A percentile compares a stretch with the other conserved stretches of the same genome.
phyloP scores from a whole-genome alignment of 2,797 vertebrate species.

The Mareca strepera region DNA sequence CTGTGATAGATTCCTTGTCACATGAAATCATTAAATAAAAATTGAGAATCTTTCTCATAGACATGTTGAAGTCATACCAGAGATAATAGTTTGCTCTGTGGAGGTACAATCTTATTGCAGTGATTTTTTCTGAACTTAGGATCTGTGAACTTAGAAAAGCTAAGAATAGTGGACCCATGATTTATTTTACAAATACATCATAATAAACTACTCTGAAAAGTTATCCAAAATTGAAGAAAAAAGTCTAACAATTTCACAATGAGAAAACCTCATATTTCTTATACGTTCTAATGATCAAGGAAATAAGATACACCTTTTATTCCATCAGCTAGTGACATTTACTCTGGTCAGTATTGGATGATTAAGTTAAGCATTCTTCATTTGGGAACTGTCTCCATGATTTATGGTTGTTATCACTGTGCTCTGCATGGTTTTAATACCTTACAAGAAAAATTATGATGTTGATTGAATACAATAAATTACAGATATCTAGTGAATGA shows the following conservation, averaged over 20 bases:
- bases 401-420: constrained; percentile 14
- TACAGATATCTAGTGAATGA: neutral
- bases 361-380: neutral
- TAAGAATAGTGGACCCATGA: neutral
- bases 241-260: neutral
- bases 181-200: neutral
- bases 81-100: neutral
- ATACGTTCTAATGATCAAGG: neutral
- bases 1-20: neutral
- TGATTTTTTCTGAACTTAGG: neutral
- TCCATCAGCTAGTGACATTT: neutral
- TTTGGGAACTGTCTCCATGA: constrained; percentile 17
- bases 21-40: neutral
- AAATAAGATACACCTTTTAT: neutral
- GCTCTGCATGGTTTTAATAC: neutral
- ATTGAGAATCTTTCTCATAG: neutral
- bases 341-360: neutral
- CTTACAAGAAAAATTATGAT: constrained; percentile 8
- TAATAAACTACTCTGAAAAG: neutral
- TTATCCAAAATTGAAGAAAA: neutral
- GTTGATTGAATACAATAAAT: neutral
- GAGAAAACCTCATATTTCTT: neutral
- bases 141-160: neutral
- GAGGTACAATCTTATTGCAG: neutral
- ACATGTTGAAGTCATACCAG: neutral